Evolutionary conservation across 2,113 vertebrate genomes (phyloP), one percentile per base, ranked within the genome.

Genomic region (Cyanoderma ruficeps): DNA sequence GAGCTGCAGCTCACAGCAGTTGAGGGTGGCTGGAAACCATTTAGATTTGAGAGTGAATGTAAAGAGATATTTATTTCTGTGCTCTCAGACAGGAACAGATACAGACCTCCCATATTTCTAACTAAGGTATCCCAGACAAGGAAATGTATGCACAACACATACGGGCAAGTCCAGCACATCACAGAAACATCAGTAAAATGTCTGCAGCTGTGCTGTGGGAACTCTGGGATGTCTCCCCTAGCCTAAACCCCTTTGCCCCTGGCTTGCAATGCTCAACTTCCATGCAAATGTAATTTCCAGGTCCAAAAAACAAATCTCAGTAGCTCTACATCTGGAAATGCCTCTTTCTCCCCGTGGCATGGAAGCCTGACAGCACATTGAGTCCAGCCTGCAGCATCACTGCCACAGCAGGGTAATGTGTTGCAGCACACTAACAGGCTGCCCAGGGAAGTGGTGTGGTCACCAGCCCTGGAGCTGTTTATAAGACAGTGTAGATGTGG

Each of bases 291-390:
- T 1, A 18, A 76, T 59, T 83, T 80, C 28, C 63, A 86, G 10
- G 39, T 68, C 44, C 67, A 52, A 50, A 80, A 41, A 23, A 37
- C 12, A 21, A 8, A 17, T 56, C 33, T 30, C 30, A 9, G 27
- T 9, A 55, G 10, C 22, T 67, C 79, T n/a, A 6, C 5, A 24
- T 30, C 13, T 53, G 22, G 50, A 67, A 39, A 82, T 61, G n/a
- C 20, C 15, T 0, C 5, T 27, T 46, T 42, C 25, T 68, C 25
- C n/a, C 22, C 1, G 0, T 3, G 15, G 49, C 2, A 0, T 7
- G 50, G 53, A 83, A 1, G 39, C 2, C 1, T 52, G 37, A 4
- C 0, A 2, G 78, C 24, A 13, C 27, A 1, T 3, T 0, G 0
- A 55, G 49, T n/a, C 17, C 63, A 28, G 31, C 3, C 0, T 0